These are phyloP conservation scores for Lampropteryx suffumata DNA, from an alignment of 2,888 invertebrate genomes.

Conservation along the genomic window DNA sequence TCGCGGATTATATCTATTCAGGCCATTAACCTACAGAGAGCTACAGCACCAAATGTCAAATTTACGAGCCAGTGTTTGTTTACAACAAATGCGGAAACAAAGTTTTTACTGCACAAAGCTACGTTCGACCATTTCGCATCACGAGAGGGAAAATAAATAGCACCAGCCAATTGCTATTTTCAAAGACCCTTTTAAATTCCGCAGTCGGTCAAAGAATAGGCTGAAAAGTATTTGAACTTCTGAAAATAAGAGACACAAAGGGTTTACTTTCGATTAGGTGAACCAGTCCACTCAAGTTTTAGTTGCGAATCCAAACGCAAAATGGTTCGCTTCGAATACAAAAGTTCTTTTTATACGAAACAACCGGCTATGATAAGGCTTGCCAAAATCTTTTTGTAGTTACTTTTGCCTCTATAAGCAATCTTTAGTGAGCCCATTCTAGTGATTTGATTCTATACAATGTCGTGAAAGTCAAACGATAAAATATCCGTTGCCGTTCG, in stretches of 20 bases:
- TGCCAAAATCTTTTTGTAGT: background rate
- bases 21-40: constrained; percentile 26
- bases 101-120: constrained; percentile 33
- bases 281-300: constrained; percentile 31
- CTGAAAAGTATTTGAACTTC: constrained; percentile 5
- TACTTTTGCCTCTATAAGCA: constrained; percentile 2
- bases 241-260: background rate
- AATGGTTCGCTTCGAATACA: constrained; percentile 40
- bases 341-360: constrained; percentile 29
- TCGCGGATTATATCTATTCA: constrained; percentile 5
- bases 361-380: constrained; percentile 5
- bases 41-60: constrained; percentile 33
- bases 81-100: constrained; percentile 45
- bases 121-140: constrained; percentile 25
- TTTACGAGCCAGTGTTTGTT: constrained; percentile 40
- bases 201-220: background rate
- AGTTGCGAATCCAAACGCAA: constrained; percentile 39
- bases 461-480: constrained; percentile 8
- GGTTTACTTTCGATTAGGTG: constrained; percentile 6
- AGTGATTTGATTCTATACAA: constrained; percentile 9
- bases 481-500: constrained; percentile 22
- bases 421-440: constrained; percentile 7
- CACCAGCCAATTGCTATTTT: constrained; percentile 16
- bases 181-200: constrained; percentile 5
- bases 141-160: constrained; percentile 18